Evolutionary conservation across 2,797 vertebrate genomes (phyloP), one percentile per base, ranked within the genome.

Genomic region (Fringilla coelebs): DNA sequence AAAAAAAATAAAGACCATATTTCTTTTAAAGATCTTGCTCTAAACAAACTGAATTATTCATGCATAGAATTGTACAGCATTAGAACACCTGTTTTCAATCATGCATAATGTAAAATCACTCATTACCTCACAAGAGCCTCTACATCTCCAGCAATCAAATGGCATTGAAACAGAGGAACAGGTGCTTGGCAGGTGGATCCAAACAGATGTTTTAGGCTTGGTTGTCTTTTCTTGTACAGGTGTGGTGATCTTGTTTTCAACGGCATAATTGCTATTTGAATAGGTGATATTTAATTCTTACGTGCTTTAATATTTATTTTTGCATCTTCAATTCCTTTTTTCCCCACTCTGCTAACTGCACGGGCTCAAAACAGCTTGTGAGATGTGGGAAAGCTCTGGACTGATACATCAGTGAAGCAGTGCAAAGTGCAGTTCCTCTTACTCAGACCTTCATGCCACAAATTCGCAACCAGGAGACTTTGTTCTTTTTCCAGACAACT

Each of bases 141-240:
- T 98, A 98, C 98, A 98, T 98, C 98, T 98, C 98, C 98, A 99
- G 99, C 98, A 99, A 99, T 99, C 99, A 99, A 98, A 99, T 98
- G 96, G 98, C 98, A 99, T 99, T 99, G 99, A 99, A 98, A 98
- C 96, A 97, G 98, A 76, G 66, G 98, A 99, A 98, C 99, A 99
- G 99, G 99, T 99, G 99, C 97, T 98, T 99, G 99, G 99, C 99
- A 99, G 99, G 99, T 99, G 99, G 98, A 98, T 97, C 97, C 98
- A 98, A 98, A 98, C 99, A 99, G 99, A 99, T 99, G 99, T 99
- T 98, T 97, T 97, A 97, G 97, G 96, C 92, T 97, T 91, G 96
- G 96, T 96, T 97, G 98, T 96, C 97, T 98, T 98, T 98, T 98
- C 97, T 98, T 98, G 97, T 98, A 98, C 98, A 98, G 98, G 98